These are phyloP conservation scores for Holacanthella duospinosa DNA, from an alignment of 2,888 invertebrate genomes.

Conservation along the genomic window DNA sequence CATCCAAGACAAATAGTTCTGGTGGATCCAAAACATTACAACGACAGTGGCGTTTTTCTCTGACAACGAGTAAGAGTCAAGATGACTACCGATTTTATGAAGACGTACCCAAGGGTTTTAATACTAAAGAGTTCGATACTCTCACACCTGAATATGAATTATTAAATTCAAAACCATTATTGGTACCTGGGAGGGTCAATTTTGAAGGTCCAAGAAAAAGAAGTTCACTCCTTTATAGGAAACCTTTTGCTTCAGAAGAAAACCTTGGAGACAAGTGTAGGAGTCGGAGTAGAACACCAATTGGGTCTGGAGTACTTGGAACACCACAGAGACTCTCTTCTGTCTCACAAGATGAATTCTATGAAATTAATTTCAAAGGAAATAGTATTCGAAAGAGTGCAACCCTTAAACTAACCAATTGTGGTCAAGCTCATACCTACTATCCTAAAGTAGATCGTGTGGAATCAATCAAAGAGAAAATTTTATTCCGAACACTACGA, in stretches of 20 bases:
- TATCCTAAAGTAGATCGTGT: conserved; percentile 30
- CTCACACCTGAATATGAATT: neutral
- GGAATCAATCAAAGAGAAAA: conserved; percentile 34
- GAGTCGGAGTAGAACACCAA: conserved; percentile 3
- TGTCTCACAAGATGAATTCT: conserved; percentile 20
- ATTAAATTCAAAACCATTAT: no score
- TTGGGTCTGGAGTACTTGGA: conserved; percentile 6
- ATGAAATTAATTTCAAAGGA: conserved; percentile 26
- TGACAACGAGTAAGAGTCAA: conserved; percentile 11
- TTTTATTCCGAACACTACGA: conserved; percentile 17
- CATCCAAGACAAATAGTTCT: conserved; percentile 1
- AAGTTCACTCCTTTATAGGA: conserved; percentile 17
- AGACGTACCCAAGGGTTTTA: neutral
- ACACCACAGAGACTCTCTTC: neutral
- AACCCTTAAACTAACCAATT: conserved; percentile 27
- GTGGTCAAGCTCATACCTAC: neutral
- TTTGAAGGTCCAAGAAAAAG: neutral
- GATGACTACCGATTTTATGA: neutral
- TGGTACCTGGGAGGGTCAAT: neutral
- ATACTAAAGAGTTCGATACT: neutral
- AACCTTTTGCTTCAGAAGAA: conserved; percentile 28
- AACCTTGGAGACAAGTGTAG: conserved; percentile 14
- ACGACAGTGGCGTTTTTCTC: conserved; percentile 28
- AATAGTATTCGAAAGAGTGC: conserved; percentile 32
- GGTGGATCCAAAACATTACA: conserved; percentile 19